Percentiles rank a stretch among this genome's conserved stretches.
Evolutionary conservation across 2,113 vertebrate genomes (phyloP).

Genomic region (Crotalus viridis): DNA sequence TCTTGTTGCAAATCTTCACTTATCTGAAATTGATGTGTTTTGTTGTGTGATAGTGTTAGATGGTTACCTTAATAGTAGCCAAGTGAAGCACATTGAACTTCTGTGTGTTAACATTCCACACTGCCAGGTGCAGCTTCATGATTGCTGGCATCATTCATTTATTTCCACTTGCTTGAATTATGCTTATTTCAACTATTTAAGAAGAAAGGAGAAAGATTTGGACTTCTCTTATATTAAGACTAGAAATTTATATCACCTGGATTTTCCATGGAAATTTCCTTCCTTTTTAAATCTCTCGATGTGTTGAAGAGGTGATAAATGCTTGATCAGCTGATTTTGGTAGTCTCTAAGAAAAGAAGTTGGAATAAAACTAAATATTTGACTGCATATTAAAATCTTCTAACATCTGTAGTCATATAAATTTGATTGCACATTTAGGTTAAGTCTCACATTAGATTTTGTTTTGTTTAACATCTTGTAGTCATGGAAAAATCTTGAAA

Average conservation of each 20-base stretch:
- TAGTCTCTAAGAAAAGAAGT: background rate
- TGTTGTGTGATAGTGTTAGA: no score
- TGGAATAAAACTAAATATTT: conserved; percentile 3
- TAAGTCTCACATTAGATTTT: no score
- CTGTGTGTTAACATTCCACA: background rate
- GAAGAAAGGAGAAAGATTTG: background rate
- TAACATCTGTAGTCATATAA: no score
- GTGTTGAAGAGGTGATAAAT: background rate
- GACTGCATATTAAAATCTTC: background rate
- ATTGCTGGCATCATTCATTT: background rate
- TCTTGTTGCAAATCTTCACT: background rate
- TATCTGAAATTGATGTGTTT: background rate
- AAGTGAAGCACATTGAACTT: background rate
- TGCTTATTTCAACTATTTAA: background rate
- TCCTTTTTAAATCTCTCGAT: background rate
- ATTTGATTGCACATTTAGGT: background rate
- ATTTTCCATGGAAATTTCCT: background rate
- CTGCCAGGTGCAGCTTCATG: background rate
- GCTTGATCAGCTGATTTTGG: background rate
- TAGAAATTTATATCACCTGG: background rate
- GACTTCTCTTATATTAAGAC: background rate
- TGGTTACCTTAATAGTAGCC: background rate
- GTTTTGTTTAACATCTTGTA: no score
- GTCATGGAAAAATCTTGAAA: background rate
- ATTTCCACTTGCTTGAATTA: background rate